These are phyloP conservation scores for Drosophila subobscura DNA, from an alignment of 1,140 invertebrate genomes.

Conservation along the genomic window DNA sequence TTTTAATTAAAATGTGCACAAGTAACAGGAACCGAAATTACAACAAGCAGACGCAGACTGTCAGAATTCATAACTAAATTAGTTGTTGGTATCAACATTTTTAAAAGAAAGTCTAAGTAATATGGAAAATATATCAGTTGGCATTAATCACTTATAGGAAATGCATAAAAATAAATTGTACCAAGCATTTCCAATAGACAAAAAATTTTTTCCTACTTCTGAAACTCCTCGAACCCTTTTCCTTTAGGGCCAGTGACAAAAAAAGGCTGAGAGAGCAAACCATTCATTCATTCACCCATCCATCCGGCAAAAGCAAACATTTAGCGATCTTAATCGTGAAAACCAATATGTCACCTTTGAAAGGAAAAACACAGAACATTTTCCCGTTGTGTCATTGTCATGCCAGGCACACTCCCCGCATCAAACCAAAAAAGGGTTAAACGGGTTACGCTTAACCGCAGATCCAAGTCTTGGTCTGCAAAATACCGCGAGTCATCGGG, in stretches of 20 bases:
- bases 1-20: no score
- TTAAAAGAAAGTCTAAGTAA: no score
- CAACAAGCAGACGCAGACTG: no score
- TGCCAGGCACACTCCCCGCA: slow-evolving; percentile 47
- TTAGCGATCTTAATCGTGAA: slow-evolving; percentile 67
- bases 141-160: no score
- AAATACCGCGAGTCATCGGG: slow-evolving; percentile 72
- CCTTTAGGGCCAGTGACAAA: neutral
- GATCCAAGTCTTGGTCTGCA: slow-evolving; percentile 20
- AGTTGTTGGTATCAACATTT: no score
- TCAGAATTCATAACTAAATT: no score
- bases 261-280: slow-evolving; percentile 7
- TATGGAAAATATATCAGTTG: no score
- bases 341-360: slow-evolving; percentile 76
- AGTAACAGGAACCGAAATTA: no score
- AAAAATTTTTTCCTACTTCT: no score
- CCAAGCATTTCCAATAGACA: no score
- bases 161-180: no score
- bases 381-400: slow-evolving; percentile 74
- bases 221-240: slow-evolving; percentile 24
- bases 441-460: slow-evolving; percentile 72
- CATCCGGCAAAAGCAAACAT: slow-evolving; percentile 37
- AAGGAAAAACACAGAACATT: slow-evolving; percentile 37
- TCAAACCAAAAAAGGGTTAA: slow-evolving; percentile 58
- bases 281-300: neutral